Base-by-base conservation (phyloP, 2,888 invertebrate genomes). In the Agriopis leucophaearia region DNA sequence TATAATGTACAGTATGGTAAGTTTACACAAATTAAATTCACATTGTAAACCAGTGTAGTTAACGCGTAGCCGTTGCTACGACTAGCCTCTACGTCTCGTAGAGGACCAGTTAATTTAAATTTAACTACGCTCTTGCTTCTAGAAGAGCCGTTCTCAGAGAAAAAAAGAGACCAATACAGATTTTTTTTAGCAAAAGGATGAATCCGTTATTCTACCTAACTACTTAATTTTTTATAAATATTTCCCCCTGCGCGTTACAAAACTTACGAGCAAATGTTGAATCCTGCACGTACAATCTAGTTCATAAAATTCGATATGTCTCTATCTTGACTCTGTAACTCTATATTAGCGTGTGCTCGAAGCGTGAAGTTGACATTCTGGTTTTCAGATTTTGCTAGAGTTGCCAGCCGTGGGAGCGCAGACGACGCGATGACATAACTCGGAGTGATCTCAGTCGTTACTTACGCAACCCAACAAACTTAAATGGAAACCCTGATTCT, bases 401-500 rank as follows among this genome's bases (percentile, higher is more conserved):
- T 58, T 59, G 69, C 55, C 76, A 73, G 74, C 70, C 74, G 72
- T 77, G 75, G 65, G 74, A 76, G 76, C 74, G 60, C 68, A 63
- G 70, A 63, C 72, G 73, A 70, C 74, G 72, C 73, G 73, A 73
- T 77, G 75, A 78, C 79, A 75, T 81, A 80, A 80, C 80, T 73
- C 76, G 72, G 78, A 74, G 70, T 82, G 83, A 84, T 84, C 82
- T 83, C 81, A 77, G 79, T 74, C 78, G 74, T 74, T 80, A 80
- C 79, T 78, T 78, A 80, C 79, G 81, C 79, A 82, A 82, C 76
- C 82, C 80, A 83, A 83, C 82, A 84, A 88, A 87, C 87, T 86
- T 86, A 82, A 85, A 87, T 87, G 82, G 84, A 82, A 85, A 80
- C 80, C 76, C 80, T 81, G 84, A 83, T 85, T 81, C 78, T 76